Evolutionary conservation across 2,797 vertebrate species (phyloP).

Genomic region (Cuniculus paca): DNA sequence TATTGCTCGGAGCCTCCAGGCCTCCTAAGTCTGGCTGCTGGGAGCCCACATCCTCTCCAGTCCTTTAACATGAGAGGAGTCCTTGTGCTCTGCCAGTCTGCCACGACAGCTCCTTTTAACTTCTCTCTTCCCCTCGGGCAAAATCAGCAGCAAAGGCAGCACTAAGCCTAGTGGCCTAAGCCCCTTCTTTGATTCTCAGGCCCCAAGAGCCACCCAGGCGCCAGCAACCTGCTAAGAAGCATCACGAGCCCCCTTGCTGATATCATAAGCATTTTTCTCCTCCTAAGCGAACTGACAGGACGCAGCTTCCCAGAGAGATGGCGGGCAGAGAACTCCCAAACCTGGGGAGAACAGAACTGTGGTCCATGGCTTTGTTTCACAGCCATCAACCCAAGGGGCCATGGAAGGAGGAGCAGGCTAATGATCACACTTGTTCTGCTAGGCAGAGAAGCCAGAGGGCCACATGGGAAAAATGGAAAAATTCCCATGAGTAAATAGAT

Average conservation of each 20-base stretch:
- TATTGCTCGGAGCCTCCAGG: neutral
- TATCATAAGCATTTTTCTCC: slow-evolving; percentile 73
- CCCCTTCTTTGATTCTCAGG: slow-evolving; percentile 88
- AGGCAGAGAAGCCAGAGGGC: slow-evolving; percentile 17
- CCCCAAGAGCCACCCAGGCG: slow-evolving; percentile 84
- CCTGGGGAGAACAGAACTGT: neutral
- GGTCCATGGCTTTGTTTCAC: neutral
- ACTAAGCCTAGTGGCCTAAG: slow-evolving; percentile 86
- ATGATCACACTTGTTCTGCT: neutral
- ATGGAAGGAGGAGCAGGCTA: neutral
- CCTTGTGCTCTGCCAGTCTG: slow-evolving; percentile 74
- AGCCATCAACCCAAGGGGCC: neutral
- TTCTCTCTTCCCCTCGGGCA: slow-evolving; percentile 85
- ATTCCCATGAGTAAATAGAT: neutral
- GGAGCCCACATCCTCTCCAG: slow-evolving; percentile 43
- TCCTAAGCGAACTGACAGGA: slow-evolving; percentile 62
- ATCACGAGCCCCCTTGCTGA: slow-evolving; percentile 85
- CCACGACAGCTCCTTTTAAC: slow-evolving; percentile 87
- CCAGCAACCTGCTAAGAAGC: slow-evolving; percentile 80
- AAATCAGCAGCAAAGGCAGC: slow-evolving; percentile 86
- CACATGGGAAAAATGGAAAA: neutral
- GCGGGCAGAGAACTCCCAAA: slow-evolving; percentile 72
- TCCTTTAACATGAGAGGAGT: slow-evolving; percentile 62
- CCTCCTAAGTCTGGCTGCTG: neutral
- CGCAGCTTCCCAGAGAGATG: slow-evolving; percentile 61